Percentiles rank a stretch among this genome's conserved stretches.
phyloP scores from a whole-genome alignment of 1,140 invertebrate genomes.

The Tribolium madens region DNA sequence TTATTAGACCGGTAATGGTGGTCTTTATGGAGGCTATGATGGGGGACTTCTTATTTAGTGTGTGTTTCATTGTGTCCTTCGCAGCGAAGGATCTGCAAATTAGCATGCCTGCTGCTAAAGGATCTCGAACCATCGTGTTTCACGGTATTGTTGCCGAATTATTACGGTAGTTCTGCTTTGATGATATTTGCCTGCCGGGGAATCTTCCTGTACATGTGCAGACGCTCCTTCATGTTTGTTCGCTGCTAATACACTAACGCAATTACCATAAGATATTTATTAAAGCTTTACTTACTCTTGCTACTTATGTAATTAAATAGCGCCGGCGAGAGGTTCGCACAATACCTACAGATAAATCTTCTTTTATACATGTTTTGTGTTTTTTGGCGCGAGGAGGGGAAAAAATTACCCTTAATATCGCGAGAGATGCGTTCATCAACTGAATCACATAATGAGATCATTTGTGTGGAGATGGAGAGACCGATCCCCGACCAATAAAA shows the following conservation, averaged over 20 bases:
- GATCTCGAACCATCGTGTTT: constrained; percentile 43
- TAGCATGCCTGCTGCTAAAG: constrained; percentile 48
- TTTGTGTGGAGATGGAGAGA: constrained; percentile 31
- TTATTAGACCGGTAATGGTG: constrained; percentile 47
- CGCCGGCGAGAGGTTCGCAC: constrained; percentile 3
- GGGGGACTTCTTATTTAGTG: constrained; percentile 50
- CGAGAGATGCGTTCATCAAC: constrained; percentile 6
- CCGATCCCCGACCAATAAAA: constrained; percentile 26
- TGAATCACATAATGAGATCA: constrained; percentile 29
- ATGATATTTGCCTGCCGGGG: constrained; percentile 38
- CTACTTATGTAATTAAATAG: constrained; percentile 33
- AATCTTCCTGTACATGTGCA: constrained; percentile 26
- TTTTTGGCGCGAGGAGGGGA: neutral
- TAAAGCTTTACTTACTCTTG: constrained; percentile 32
- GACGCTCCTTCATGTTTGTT: constrained; percentile 30
- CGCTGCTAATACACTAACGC: constrained; percentile 35
- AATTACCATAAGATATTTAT: constrained; percentile 39
- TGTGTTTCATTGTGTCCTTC: constrained; percentile 50
- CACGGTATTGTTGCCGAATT: constrained; percentile 40
- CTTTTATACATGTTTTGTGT: neutral
- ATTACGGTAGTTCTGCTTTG: constrained; percentile 44
- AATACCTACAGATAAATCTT: constrained; percentile 29
- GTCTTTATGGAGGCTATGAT: constrained; percentile 45
- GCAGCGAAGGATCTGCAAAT: constrained; percentile 48
- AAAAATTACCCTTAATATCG: constrained; percentile 10